Conservation (phyloP, 1,140 invertebrate species). For the Drosophila persimilis region DNA sequence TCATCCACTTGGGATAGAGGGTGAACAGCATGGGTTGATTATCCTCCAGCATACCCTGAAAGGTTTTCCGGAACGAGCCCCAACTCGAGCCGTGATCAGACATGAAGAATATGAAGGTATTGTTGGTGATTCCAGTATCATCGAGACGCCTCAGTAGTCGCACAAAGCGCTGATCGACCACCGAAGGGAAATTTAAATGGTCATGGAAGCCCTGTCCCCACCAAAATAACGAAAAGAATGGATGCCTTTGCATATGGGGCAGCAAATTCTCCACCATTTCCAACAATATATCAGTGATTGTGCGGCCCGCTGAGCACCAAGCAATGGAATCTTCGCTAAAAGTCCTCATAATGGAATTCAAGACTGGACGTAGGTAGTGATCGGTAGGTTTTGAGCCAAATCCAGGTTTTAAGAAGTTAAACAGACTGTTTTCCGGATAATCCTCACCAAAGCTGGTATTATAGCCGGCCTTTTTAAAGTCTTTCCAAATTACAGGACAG, state of each 20-base stretch:
- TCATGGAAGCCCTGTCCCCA: slow-evolving; percentile 27
- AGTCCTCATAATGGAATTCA: slow-evolving; percentile 82
- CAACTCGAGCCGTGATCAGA: slow-evolving; percentile 35
- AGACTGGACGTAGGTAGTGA: slow-evolving; percentile 4
- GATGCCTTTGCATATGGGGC: slow-evolving; percentile 52
- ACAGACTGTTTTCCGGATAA: slow-evolving; percentile 85
- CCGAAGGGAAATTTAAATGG: slow-evolving; percentile 33
- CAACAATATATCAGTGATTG: slow-evolving; percentile 80
- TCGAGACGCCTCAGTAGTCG: slow-evolving; percentile 5
- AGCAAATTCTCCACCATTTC: slow-evolving; percentile 88
- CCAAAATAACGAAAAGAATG: slow-evolving; percentile 46
- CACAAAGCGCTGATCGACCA: slow-evolving; percentile 5
- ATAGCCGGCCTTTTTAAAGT: slow-evolving; percentile 87
- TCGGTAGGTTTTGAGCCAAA: slow-evolving; percentile 83
- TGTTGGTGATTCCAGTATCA: slow-evolving; percentile 26
- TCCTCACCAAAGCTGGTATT: slow-evolving; percentile 92
- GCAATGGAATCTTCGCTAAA: slow-evolving; percentile 48
- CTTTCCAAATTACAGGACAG: slow-evolving; percentile 91
- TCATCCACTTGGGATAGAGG: slow-evolving; percentile 89
- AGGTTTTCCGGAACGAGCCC: slow-evolving; percentile 84
- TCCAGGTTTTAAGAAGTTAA: slow-evolving; percentile 90
- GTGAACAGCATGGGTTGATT: slow-evolving; percentile 91
- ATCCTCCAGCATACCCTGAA: slow-evolving; percentile 91
- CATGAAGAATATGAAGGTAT: slow-evolving; percentile 43
- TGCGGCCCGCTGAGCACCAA: slow-evolving; percentile 83